Evolutionary conservation across 2,888 invertebrate genomes (phyloP).

Genomic region (Morpho achilles): DNA sequence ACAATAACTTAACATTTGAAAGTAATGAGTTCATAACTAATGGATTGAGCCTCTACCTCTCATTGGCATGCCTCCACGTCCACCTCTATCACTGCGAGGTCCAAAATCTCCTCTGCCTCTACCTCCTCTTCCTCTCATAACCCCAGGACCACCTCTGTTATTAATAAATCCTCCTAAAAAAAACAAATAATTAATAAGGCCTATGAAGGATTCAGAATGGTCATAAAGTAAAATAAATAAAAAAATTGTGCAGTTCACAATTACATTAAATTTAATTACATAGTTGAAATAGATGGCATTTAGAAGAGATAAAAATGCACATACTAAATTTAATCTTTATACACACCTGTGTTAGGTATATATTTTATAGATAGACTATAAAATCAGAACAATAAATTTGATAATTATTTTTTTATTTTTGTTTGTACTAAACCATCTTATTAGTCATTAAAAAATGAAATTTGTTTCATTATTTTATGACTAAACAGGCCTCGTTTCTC

Average conservation of each 20-base stretch:
- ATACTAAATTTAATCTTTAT: no score
- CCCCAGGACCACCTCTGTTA: slow-evolving; percentile 63
- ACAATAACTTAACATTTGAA: background rate
- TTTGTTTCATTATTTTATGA: no score
- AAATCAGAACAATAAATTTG: background rate
- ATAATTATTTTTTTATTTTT: no score
- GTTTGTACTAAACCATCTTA: no score
- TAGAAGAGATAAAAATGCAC: no score
- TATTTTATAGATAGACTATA: background rate
- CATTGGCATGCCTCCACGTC: slow-evolving; percentile 68
- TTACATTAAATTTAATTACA: background rate
- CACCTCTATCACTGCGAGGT: slow-evolving; percentile 58
- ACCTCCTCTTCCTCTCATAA: slow-evolving; percentile 65
- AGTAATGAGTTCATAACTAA: background rate
- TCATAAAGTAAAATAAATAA: no score
- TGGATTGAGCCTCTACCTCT: slow-evolving; percentile 45
- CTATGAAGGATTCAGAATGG: background rate
- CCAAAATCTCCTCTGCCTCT: slow-evolving; percentile 67
- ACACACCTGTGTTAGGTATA: background rate
- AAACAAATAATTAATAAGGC: background rate
- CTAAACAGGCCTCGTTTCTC: no score
- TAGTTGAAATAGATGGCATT: no score
- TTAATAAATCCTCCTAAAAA: slow-evolving; percentile 59
- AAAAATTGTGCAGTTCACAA: background rate
- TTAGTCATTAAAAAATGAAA: no score